Evolutionary conservation across 2,113 vertebrate genomes (phyloP), one percentile per base, ranked within the genome.

Genomic region (Poeciliopsis turrubarensis): DNA sequence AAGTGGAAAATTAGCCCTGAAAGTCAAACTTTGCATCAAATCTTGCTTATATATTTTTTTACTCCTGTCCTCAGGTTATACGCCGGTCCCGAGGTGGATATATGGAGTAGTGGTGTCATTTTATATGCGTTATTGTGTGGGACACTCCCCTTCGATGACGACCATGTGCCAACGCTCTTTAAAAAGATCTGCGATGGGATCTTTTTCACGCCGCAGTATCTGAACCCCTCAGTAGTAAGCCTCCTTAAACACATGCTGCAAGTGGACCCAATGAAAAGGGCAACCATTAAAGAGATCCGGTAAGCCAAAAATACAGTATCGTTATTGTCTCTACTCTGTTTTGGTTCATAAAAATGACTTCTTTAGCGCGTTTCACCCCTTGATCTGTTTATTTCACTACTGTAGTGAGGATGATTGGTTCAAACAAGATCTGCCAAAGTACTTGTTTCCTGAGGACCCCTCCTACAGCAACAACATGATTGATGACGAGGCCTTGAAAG

Each of bases 131-230:
- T 99, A 80, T 88, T 99, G 67, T 99, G 98, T 14, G 98, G 98
- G 78, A 99, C 98, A 0, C 96, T 99, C 79, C 98, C 98, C 1
- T 99, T 99, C 60, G 98, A 99, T 69, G 98, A 99, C 47, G 98
- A 99, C 91, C 98, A 99, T 0, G 98, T 99, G 95, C 98, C 98
- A 95, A 99, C 97, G 0, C 96, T 99, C 75, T 99, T 99, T 89
- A 99, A 99, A 95, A 99, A 99, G 95, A 99, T 99, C 93, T 99
- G 98, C 71, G 98, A 99, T 72, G 98, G 98, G 72, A 97, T 99
- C 79, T 99, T 99, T 92, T 99, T 99, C 91, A 98, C 97, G 0
- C 98, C 98, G 37, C 97, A 98, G 86, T 98, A 99, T 89, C 94
- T 99, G 89, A 97, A 99, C 87, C 94, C 96, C 0, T 92, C 96